Evolutionary conservation across 2,888 invertebrate genomes (phyloP).

Genomic region (Ptilodon capucinus): DNA sequence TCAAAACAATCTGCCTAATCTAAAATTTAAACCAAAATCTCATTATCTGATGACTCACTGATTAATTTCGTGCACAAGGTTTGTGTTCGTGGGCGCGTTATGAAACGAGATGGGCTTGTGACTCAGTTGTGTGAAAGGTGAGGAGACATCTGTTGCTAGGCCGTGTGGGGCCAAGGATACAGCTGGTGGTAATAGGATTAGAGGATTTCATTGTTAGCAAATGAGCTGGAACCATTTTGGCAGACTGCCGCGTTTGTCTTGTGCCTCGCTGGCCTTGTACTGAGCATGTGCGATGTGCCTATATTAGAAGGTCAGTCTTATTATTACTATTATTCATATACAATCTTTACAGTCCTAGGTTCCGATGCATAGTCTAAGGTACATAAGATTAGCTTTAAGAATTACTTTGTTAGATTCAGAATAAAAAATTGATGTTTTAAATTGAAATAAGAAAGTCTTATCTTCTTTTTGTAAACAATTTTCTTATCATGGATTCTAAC

Average conservation of each 20-base stretch:
- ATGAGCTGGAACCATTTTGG: background rate
- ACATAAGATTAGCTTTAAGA: too few relatives aligned
- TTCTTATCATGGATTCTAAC: too few relatives aligned
- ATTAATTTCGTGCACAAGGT: slow-evolving; percentile 1
- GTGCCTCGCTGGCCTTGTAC: background rate
- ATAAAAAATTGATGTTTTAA: too few relatives aligned
- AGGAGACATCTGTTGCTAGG: slow-evolving; percentile 2
- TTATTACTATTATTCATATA: too few relatives aligned
- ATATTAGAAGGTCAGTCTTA: too few relatives aligned
- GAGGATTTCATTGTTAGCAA: background rate
- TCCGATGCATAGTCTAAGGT: too few relatives aligned
- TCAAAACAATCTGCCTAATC: background rate
- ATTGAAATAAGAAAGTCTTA: too few relatives aligned
- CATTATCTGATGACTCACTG: background rate
- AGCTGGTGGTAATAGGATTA: background rate
- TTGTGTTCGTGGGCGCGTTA: background rate
- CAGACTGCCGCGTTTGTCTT: background rate
- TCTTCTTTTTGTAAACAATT: too few relatives aligned
- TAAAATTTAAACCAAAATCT: background rate
- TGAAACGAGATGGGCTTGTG: background rate
- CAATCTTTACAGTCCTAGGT: too few relatives aligned
- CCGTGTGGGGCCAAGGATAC: background rate
- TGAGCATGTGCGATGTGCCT: background rate
- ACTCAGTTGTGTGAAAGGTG: slow-evolving; percentile 1
- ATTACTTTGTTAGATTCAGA: too few relatives aligned